Evolutionary conservation across 2,888 invertebrate species (phyloP), one percentile per base, ranked within the genome.

Genomic region (Heteromurus nitidus): DNA sequence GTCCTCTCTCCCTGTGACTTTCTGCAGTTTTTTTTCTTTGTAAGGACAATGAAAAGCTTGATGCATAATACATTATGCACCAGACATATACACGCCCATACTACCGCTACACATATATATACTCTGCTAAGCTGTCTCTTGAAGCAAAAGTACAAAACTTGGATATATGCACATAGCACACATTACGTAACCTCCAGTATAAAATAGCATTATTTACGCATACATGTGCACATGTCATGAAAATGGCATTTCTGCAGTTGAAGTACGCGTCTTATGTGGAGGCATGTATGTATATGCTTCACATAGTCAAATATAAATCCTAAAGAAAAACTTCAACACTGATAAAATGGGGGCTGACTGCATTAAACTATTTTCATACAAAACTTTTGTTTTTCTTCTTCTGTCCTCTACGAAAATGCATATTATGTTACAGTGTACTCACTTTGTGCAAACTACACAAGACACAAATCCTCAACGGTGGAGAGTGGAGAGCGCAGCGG

Each of bases 31-130:
- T 9, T 11, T 36, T 47, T 18, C 47, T 20, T 22, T 18, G 28
- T 13, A 16, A 28, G 50, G 50, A 68, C 30, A 50, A 28, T 68
- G 50, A 28, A 50, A 13, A 18, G 68, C 30, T 50, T 47, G 50
- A 50, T 68, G 50, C 68, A 68, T 30, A 68, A 47, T 30, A 50
- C 47, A 9, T 13, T 13, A 13, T 36, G 36, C 36, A n/a, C n/a
- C n/a, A n/a, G n/a, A n/a, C 44, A 50, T 68, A 30, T 30, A 50
- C 68, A 50, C 68, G 68, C 50, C 50, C 20, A 2, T 68, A 50
- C n/a, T 50, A 28, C 50, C 3, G 24, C 44, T 24, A 47, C 3
- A 11, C 26, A 44, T 44, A n/a, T n/a, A n/a, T n/a, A n/a, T n/a
- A n/a, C n/a, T n/a, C n/a, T n/a, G n/a, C n/a, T n/a, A n/a, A 2